Percentiles rank a stretch among this genome's conserved stretches.
Evolutionary conservation across 1,140 invertebrate species (phyloP).

Genomic region (Archivesica marissinica): DNA sequence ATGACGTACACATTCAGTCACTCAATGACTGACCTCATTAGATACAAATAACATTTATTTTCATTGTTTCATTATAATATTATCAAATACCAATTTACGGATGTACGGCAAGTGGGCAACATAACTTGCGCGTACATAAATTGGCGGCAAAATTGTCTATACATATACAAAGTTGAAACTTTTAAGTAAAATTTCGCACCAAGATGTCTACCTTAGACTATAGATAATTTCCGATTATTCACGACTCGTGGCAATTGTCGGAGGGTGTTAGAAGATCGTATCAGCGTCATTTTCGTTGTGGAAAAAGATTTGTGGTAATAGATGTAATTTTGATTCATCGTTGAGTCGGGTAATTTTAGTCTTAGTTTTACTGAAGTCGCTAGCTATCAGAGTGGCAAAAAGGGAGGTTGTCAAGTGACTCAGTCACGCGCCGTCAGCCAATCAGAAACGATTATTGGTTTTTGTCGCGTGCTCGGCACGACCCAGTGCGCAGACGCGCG

Average conservation of each 20-base stretch:
- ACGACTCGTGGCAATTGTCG: conserved; percentile 35
- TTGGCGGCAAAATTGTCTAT: conserved; percentile 21
- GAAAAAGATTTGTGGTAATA: conserved; percentile 43
- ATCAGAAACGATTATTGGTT: conserved; percentile 56
- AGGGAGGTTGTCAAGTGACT: conserved; percentile 31
- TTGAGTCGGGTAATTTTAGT: background rate
- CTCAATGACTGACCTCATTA: no score
- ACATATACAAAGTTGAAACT: background rate
- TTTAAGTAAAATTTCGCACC: conserved; percentile 43
- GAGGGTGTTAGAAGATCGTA: conserved; percentile 34
- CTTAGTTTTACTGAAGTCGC: conserved; percentile 6
- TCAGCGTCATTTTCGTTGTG: background rate
- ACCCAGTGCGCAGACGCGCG: conserved; percentile 48
- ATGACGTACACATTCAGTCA: no score
- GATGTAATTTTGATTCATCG: conserved; percentile 36
- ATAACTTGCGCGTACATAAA: background rate
- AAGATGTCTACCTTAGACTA: conserved; percentile 3
- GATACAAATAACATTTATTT: no score
- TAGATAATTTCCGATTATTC: conserved; percentile 38
- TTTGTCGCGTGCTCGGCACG: conserved; percentile 61
- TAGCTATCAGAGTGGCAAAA: background rate
- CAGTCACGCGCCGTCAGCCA: conserved; percentile 58
- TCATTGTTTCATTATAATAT: no score
- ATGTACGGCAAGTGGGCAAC: background rate
- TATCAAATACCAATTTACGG: background rate